Evolutionary conservation across 2,888 invertebrate genomes (phyloP).

Genomic region (Luperina testacea): DNA sequence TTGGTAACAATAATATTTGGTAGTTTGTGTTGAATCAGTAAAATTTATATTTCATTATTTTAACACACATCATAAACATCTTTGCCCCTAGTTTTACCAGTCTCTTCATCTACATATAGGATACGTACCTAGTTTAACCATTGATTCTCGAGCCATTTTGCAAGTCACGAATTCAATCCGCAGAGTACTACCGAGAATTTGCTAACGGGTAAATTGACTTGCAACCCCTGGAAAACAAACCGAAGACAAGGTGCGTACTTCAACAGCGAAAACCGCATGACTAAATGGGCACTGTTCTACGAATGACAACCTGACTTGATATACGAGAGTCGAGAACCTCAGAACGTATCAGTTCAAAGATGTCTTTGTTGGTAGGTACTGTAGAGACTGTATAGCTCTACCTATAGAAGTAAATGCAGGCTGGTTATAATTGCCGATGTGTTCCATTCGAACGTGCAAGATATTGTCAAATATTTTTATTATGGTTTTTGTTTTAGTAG

Average conservation of each 20-base stretch:
- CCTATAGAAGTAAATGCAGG: no score
- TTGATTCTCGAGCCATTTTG: not conserved
- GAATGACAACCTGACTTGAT: conserved; percentile 32
- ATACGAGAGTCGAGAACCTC: conserved; percentile 4
- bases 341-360: conserved; percentile 33
- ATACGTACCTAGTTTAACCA: not conserved
- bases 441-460: no score
- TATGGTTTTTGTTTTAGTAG: no score
- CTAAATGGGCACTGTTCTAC: conserved; percentile 9
- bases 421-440: no score
- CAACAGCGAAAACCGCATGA: conserved; percentile 11
- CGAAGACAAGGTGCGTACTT: not conserved
- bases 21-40: not conserved
- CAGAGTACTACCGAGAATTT: conserved; percentile 7
- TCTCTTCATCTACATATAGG: not conserved
- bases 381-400: no score
- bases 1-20: not conserved
- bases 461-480: no score
- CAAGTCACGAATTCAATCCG: not conserved
- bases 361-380: conserved; percentile 24
- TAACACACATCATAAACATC: no score
- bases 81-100: not conserved
- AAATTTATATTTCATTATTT: not conserved
- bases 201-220: conserved; percentile 5
- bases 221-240: not conserved